Evolutionary conservation across 2,797 vertebrate genomes (phyloP).

Genomic region (Menidia menidia): DNA sequence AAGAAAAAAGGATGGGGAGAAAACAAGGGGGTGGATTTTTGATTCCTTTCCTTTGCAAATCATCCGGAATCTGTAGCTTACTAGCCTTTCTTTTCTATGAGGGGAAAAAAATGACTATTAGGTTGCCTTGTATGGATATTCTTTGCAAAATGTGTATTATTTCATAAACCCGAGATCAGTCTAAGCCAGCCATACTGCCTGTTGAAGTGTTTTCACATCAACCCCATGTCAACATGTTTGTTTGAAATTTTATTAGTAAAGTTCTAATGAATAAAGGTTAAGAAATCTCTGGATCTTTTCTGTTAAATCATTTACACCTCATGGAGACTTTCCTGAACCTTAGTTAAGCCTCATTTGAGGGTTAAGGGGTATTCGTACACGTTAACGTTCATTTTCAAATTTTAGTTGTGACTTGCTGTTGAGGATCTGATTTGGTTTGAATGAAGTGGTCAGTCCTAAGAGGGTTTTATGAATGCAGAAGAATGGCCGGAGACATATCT

Average conservation of each 20-base stretch:
- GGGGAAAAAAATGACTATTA: not conserved
- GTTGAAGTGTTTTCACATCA: conserved; percentile 29
- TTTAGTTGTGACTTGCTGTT: too few species aligned
- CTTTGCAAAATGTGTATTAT: conserved; percentile 7
- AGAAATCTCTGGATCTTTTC: conserved; percentile 19
- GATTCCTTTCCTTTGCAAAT: not conserved
- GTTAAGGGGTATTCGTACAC: too few species aligned
- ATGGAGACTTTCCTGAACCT: not conserved
- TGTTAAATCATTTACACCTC: not conserved
- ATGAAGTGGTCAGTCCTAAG: too few species aligned
- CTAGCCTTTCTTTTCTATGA: not conserved
- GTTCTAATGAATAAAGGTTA: conserved; percentile 56
- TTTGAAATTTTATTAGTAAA: conserved; percentile 59
- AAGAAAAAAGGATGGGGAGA: not conserved
- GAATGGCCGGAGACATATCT: too few species aligned
- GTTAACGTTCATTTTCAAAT: too few species aligned
- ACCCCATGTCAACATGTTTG: conserved; percentile 36
- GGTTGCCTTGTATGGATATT: conserved; percentile 3
- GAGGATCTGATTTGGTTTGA: too few species aligned
- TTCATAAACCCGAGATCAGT: conserved; percentile 3
- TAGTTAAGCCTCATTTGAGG: not conserved
- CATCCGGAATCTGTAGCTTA: not conserved
- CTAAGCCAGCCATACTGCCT: conserved; percentile 27
- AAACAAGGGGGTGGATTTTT: not conserved
- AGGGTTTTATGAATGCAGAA: too few species aligned